Evolutionary conservation across 2,797 vertebrate species (phyloP).

Genomic region (Neosilurus hyrtlii): DNA sequence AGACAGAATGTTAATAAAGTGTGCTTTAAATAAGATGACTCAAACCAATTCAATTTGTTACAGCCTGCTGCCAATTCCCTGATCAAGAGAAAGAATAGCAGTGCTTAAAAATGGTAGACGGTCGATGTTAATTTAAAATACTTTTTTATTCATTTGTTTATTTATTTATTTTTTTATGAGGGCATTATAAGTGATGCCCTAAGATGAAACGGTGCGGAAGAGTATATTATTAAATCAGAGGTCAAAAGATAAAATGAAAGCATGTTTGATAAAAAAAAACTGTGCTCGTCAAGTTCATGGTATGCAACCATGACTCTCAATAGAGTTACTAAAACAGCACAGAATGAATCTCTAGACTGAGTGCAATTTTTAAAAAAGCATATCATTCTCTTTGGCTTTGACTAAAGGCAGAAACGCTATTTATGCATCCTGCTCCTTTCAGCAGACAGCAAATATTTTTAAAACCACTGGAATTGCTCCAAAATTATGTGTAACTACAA

Average conservation of each 20-base stretch:
- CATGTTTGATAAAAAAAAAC: neutral
- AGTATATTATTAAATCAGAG: neutral
- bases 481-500: neutral
- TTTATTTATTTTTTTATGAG: neutral
- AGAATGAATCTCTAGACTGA: slow-evolving; percentile 21
- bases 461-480: neutral
- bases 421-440: neutral
- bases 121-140: slow-evolving; percentile 1
- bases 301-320: slow-evolving; percentile 11
- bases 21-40: neutral
- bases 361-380: slow-evolving; percentile 20
- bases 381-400: neutral
- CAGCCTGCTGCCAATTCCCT: neutral
- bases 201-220: slow-evolving; percentile 3
- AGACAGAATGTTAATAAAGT: slow-evolving; percentile 3
- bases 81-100: slow-evolving; percentile 3
- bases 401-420: neutral
- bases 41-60: neutral
- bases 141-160: neutral
- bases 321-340: neutral
- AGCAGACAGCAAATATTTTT: neutral
- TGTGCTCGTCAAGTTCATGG: slow-evolving; percentile 13
- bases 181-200: neutral
- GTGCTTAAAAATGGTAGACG: neutral
- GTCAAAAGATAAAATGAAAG: neutral